Evolutionary conservation across 2,888 invertebrate species (phyloP).

Genomic region (Polymixis lichenea): DNA sequence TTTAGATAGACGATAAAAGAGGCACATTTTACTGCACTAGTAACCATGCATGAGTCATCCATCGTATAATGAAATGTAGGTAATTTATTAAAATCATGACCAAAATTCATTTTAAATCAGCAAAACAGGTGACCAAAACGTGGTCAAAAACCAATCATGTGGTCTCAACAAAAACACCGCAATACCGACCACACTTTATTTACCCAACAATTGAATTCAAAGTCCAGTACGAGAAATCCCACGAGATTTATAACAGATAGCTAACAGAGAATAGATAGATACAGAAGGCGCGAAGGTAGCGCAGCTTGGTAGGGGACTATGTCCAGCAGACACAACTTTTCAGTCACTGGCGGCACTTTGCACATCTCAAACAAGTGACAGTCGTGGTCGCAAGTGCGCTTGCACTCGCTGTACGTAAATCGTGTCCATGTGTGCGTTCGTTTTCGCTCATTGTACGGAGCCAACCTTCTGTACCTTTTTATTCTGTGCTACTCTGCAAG

Average conservation of each 20-base stretch:
- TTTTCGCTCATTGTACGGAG: background rate
- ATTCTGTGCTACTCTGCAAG: conserved; percentile 13
- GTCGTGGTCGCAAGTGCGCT: background rate
- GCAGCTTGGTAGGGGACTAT: too few relatives aligned
- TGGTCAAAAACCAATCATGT: conserved; percentile 51
- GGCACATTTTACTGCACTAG: too few relatives aligned
- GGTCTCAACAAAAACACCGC: conserved; percentile 29
- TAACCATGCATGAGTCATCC: background rate
- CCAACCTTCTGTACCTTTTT: background rate
- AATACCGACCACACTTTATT: conserved; percentile 43
- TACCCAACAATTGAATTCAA: conserved; percentile 61
- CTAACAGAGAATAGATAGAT: background rate
- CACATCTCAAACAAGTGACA: too few relatives aligned
- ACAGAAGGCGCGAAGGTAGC: too few relatives aligned
- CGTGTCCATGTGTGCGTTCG: background rate
- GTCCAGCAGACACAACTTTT: too few relatives aligned
- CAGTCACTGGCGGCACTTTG: too few relatives aligned
- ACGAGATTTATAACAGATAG: conserved; percentile 61
- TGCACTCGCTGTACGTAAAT: background rate
- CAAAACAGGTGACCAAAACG: conserved; percentile 8
- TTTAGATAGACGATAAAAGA: too few relatives aligned
- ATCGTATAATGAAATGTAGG: background rate
- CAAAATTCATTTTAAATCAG: conserved; percentile 5
- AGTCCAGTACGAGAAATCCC: conserved; percentile 57
- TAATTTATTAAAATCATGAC: background rate